Evolutionary conservation across 2,797 vertebrate genomes (phyloP).

Genomic region (Sylvia borin): DNA sequence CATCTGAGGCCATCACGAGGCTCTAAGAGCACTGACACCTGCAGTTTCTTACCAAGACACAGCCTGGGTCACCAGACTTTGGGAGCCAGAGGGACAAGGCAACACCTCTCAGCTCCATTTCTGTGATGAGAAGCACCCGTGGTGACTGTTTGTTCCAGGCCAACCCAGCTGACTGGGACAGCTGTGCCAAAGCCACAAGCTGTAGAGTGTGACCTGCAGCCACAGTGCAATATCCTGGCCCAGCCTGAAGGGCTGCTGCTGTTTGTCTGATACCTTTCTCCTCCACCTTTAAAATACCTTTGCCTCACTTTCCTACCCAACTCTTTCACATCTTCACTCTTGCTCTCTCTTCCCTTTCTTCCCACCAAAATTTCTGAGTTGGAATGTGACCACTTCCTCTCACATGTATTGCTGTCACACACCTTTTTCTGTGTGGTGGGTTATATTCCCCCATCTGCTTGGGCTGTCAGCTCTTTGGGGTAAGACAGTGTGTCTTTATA

Average conservation of each 20-base stretch:
- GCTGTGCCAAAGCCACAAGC: not conserved
- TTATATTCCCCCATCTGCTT: not conserved
- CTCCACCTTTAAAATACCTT: not conserved
- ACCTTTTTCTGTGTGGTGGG: not conserved
- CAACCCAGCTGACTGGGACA: not conserved
- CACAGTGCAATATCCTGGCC: not conserved
- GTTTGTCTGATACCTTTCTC: not conserved
- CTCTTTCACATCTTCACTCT: not conserved
- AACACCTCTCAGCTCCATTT: not conserved
- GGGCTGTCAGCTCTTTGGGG: not conserved
- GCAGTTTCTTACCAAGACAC: not conserved
- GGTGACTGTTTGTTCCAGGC: not conserved
- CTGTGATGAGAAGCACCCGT: not conserved
- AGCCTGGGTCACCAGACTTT: not conserved
- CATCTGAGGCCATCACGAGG: not conserved
- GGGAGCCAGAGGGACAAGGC: not conserved
- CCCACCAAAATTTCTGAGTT: not conserved
- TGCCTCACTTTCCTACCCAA: not conserved
- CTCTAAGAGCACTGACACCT: not conserved
- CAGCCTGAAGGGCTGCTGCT: not conserved
- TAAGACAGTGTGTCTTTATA: not conserved
- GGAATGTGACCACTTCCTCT: not conserved
- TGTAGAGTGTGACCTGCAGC: not conserved
- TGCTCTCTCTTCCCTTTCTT: not conserved
- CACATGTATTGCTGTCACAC: not conserved